Evolutionary conservation across 2,888 invertebrate genomes (phyloP).

Genomic region (Eristalinus sepulchralis): DNA sequence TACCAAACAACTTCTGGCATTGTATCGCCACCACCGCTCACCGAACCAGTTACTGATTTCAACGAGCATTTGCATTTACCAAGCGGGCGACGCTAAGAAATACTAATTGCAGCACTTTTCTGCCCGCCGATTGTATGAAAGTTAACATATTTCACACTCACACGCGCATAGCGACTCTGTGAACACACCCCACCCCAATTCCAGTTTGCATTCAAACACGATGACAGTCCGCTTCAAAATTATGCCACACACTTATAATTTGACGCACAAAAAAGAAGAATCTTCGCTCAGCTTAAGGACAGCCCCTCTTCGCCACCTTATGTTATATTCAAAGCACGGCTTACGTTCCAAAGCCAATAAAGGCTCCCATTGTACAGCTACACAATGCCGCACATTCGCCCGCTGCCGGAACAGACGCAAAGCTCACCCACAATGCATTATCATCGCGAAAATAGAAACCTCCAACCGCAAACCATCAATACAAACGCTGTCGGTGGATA

Average conservation of each 20-base stretch:
- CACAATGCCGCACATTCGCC: conserved; percentile 16
- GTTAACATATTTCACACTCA: conserved; percentile 46
- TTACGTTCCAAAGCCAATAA: conserved; percentile 54
- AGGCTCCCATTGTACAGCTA: conserved; percentile 53
- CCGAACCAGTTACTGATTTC: conserved; percentile 46
- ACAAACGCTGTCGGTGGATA: not conserved
- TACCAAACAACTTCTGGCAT: not conserved
- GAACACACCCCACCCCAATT: conserved; percentile 2
- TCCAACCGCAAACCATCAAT: conserved; percentile 8
- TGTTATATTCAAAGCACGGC: conserved; percentile 59
- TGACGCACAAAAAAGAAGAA: not conserved
- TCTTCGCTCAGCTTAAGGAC: not conserved
- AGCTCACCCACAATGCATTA: conserved; percentile 11
- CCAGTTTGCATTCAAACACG: conserved; percentile 41
- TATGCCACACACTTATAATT: not conserved
- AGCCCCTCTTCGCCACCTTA: not conserved
- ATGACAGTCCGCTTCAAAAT: not conserved
- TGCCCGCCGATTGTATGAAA: conserved; percentile 61
- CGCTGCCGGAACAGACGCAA: not conserved
- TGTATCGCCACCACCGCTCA: conserved; percentile 8
- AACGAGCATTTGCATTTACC: conserved; percentile 37
- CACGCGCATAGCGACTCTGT: not conserved
- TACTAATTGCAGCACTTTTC: conserved; percentile 63
- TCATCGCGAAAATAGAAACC: conserved; percentile 38
- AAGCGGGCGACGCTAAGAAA: conserved; percentile 40